Conservation (phyloP, 2,888 invertebrate species). For the Trichacis sp. region DNA sequence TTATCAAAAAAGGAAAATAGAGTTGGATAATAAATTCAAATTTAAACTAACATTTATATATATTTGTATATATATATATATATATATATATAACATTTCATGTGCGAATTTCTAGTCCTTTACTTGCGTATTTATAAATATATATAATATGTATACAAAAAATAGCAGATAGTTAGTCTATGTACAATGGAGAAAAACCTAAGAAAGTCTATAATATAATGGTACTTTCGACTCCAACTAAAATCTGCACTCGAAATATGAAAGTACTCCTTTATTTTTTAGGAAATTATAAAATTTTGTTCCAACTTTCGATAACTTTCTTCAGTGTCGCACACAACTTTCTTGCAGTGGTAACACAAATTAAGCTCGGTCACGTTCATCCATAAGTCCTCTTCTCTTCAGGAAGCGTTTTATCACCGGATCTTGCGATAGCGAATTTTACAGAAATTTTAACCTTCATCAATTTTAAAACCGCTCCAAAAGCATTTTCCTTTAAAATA, state of each 20-base stretch:
- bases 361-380: constrained; percentile 25
- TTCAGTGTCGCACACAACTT: background rate
- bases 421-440: constrained; percentile 18
- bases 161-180: constrained; percentile 63
- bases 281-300: background rate
- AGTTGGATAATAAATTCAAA: constrained; percentile 36
- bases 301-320: background rate
- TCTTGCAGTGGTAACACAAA: constrained; percentile 1
- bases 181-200: constrained; percentile 62
- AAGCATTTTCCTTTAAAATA: no score
- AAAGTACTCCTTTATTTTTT: background rate
- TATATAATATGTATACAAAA: constrained; percentile 61
- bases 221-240: constrained; percentile 20
- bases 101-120: constrained; percentile 56
- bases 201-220: constrained; percentile 47
- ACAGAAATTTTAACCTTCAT: background rate
- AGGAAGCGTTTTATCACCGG: constrained; percentile 27
- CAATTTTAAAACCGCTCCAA: background rate
- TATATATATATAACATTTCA: constrained; percentile 29
- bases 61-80: constrained; percentile 10
- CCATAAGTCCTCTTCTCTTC: constrained; percentile 12
- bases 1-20: constrained; percentile 32
- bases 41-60: constrained; percentile 16
- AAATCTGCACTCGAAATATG: background rate
- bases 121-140: constrained; percentile 50